phyloP scores from a whole-genome alignment of 1,140 invertebrate genomes.

The Holcopasites calliopsidis region DNA sequence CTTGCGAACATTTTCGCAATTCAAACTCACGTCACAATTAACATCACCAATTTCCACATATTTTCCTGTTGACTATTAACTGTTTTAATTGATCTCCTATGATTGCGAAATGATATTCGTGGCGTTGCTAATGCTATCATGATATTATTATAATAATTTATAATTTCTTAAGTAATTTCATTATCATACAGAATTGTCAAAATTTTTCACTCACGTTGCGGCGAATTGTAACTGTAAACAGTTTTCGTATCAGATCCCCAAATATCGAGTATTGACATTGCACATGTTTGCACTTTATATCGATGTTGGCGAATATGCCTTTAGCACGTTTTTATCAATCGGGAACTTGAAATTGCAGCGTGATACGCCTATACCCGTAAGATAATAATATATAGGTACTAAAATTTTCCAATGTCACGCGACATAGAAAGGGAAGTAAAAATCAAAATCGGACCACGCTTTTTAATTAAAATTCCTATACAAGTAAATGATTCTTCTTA shows the following conservation, averaged over 20 bases:
- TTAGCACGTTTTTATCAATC: not conserved
- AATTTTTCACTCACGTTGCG: not conserved
- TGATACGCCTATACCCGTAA: not conserved
- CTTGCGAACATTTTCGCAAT: not conserved
- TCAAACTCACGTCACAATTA: no score
- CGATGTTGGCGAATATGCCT: not conserved
- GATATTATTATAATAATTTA: slow-evolving; percentile 32
- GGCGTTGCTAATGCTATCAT: not conserved
- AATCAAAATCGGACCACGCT: no score
- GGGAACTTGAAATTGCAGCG: not conserved
- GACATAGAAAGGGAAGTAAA: no score
- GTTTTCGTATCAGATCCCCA: not conserved
- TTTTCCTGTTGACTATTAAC: no score
- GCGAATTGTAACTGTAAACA: not conserved
- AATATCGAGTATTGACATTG: not conserved
- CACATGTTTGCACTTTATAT: not conserved
- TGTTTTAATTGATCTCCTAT: slow-evolving; percentile 20
- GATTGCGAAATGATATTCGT: slow-evolving; percentile 2
- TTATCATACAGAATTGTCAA: not conserved
- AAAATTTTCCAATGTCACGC: no score
- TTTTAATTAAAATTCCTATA: no score
- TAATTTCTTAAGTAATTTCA: no score
- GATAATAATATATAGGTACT: no score
- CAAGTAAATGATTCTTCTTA: no score
- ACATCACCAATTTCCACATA: no score